Base-by-base conservation (phyloP, 2,797 vertebrate genomes). In the Amniataba percoides region DNA sequence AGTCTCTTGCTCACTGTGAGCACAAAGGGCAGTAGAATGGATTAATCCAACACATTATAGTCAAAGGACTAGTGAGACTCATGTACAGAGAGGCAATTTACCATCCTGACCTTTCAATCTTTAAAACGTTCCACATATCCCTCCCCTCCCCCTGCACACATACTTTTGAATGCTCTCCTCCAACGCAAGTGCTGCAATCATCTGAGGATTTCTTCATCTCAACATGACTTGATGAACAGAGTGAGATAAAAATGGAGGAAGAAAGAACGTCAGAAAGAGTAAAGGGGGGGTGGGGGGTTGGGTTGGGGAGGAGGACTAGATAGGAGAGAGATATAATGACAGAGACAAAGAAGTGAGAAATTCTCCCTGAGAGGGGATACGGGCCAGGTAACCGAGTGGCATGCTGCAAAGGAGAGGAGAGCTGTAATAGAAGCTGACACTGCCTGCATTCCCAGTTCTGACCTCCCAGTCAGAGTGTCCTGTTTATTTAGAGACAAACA, bases 91-190 rank as follows among this genome's bases (percentile, higher is more conserved):
- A 91, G 84, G 86, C 91, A 92, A 92, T 93, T 93, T 94, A 92
- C 92, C 88, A 93, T 91, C 86, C 87, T 92, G 94, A 94, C 92
- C 92, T 94, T 94, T 94, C 91, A 90, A 88, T 94, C 90, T 91
- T 84, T 93, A 87, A 92, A 91, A 90, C 60, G 46, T 82, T 86
- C 81, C 69, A 59, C 87, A 87, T 88, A 81, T 77, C 73, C 74
- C 63, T 60, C 51, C 67, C 80, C 31, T 12, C 53, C 58, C 76
- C 76, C 55, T 10, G n/a, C 72, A 58, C 55, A 77, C 80, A 73
- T 51, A 69, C 83, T 89, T 89, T 73, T 87, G 79, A 89, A 89
- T 87, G 82, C 83, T 81, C 84, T 84, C 67, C 68, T 86, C 83
- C 70, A 65, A 84, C 43, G 62, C 84, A 82, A 88, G 86, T 79